phyloP scores from a whole-genome alignment of 2,888 invertebrate species.

The Lamellibrachia columna region DNA sequence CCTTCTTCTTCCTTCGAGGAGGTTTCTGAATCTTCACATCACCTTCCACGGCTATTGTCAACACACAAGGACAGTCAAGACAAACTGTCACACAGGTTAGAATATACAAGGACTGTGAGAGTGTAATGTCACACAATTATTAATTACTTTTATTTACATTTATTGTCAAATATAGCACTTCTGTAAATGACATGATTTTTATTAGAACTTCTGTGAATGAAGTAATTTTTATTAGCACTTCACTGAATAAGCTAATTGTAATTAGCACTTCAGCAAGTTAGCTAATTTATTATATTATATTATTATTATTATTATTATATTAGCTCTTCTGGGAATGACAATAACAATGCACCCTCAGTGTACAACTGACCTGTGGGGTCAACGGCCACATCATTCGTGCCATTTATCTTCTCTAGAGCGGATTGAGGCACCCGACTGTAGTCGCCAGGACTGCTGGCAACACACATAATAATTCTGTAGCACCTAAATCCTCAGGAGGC shows the following conservation, averaged over 20 bases:
- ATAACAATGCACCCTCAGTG: too few relatives aligned
- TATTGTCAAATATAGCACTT: background rate
- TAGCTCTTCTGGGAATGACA: too few relatives aligned
- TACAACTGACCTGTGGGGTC: background rate
- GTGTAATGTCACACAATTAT: background rate
- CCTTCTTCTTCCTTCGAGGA: slow-evolving; percentile 5
- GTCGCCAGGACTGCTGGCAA: background rate
- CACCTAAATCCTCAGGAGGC: too few relatives aligned
- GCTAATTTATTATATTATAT: too few relatives aligned
- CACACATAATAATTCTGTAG: background rate
- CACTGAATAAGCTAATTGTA: too few relatives aligned
- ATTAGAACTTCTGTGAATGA: too few relatives aligned
- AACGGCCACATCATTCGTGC: background rate
- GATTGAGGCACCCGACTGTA: background rate
- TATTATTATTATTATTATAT: too few relatives aligned
- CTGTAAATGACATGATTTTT: too few relatives aligned
- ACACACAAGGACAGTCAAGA: background rate
- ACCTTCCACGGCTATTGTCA: background rate
- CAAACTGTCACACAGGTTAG: too few relatives aligned
- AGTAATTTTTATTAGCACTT: too few relatives aligned
- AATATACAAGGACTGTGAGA: too few relatives aligned
- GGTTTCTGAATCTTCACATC: background rate
- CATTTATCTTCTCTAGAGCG: background rate
- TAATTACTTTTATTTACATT: background rate
- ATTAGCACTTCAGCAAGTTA: too few relatives aligned